These are phyloP conservation scores for Chrysotoxum bicinctum DNA, from an alignment of 2,888 invertebrate genomes.

Conservation along the genomic window DNA sequence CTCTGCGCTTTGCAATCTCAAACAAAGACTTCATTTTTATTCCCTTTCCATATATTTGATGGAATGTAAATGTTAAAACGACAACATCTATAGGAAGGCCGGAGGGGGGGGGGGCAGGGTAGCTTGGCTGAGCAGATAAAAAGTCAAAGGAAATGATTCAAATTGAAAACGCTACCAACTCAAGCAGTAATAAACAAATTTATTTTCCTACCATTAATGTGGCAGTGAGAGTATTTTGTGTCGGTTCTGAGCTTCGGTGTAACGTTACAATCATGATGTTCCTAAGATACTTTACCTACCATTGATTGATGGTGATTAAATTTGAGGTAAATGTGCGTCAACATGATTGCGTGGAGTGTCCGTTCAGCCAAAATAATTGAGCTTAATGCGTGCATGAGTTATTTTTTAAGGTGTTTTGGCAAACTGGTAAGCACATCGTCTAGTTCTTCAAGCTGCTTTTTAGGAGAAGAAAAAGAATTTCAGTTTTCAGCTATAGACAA, in stretches of 20 bases:
- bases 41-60: slow-evolving; percentile 17
- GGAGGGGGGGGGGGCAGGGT: not conserved
- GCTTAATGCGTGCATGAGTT: slow-evolving; percentile 27
- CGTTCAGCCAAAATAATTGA: slow-evolving; percentile 42
- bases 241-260: slow-evolving; percentile 29
- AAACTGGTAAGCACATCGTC: not conserved
- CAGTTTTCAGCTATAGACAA: not conserved
- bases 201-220: slow-evolving; percentile 46
- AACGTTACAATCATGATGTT: slow-evolving; percentile 49
- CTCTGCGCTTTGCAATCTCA: slow-evolving; percentile 36
- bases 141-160: slow-evolving; percentile 66
- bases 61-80: slow-evolving; percentile 28
- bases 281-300: slow-evolving; percentile 52
- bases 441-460: not conserved
- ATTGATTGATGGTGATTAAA: slow-evolving; percentile 71
- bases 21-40: slow-evolving; percentile 50
- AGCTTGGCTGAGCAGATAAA: slow-evolving; percentile 4
- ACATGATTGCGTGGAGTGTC: slow-evolving; percentile 39
- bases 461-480: not conserved
- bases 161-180: slow-evolving; percentile 68
- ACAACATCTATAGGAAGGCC: not conserved
- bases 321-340: slow-evolving; percentile 64
- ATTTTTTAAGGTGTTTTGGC: not conserved
- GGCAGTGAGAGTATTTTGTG: slow-evolving; percentile 36
- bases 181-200: slow-evolving; percentile 70